Conservation (phyloP, 2,888 invertebrate genomes). For the Biston stratarius region DNA sequence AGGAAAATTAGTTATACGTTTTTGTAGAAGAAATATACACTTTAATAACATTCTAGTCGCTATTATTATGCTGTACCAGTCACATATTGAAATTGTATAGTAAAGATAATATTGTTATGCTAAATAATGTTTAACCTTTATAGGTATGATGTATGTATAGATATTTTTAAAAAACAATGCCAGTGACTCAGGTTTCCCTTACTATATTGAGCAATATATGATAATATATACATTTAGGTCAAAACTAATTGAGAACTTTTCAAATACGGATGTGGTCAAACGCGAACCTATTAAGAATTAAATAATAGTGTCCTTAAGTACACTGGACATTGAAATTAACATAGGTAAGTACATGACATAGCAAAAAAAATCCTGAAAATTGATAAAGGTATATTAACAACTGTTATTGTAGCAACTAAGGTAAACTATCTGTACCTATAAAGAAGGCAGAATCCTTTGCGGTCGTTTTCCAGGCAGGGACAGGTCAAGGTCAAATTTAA, state of each 20-base stretch:
- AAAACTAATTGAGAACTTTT: too few relatives aligned
- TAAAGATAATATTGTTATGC: background rate
- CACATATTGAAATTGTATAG: background rate
- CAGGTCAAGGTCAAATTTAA: slow-evolving; percentile 44
- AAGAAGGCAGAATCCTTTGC: background rate
- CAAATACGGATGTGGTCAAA: too few relatives aligned
- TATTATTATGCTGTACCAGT: background rate
- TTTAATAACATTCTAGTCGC: background rate
- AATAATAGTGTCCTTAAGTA: too few relatives aligned
- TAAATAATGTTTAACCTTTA: background rate
- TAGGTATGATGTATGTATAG: background rate
- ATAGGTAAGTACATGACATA: too few relatives aligned
- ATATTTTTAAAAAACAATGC: slow-evolving; percentile 2
- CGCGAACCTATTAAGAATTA: too few relatives aligned
- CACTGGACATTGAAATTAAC: too few relatives aligned
- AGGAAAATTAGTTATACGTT: too few relatives aligned
- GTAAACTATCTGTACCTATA: background rate
- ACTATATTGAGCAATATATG: too few relatives aligned
- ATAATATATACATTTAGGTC: too few relatives aligned
- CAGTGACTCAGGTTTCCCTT: background rate
- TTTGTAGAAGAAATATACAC: background rate
- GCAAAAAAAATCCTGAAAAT: too few relatives aligned
- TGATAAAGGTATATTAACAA: too few relatives aligned
- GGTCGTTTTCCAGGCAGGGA: slow-evolving; percentile 21
- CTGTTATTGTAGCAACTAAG: background rate